These are phyloP conservation scores for Augochlorella aurata DNA, from an alignment of 2,888 invertebrate species.

Conservation along the genomic window DNA sequence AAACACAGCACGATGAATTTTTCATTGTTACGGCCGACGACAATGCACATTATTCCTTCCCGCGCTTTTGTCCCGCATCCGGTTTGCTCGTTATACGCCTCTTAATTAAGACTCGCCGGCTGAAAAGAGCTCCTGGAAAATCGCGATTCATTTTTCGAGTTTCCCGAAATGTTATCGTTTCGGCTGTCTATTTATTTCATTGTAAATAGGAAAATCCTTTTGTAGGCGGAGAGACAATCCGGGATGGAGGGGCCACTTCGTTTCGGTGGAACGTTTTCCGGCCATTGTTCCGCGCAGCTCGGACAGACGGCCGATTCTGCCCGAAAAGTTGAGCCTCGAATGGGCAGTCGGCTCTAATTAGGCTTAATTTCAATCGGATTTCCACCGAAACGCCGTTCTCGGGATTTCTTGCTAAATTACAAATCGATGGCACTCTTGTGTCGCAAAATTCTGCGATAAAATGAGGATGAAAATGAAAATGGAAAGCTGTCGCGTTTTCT, in stretches of 20 bases:
- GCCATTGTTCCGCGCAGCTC: background rate
- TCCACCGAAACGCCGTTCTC: background rate
- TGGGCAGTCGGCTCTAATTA: background rate
- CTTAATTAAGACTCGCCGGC: constrained; percentile 47
- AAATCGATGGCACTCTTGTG: no score
- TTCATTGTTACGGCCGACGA: constrained; percentile 46
- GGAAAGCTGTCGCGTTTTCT: no score
- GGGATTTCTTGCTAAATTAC: no score
- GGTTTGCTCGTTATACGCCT: constrained; percentile 46
- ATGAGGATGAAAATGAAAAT: no score
- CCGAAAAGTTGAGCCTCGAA: background rate
- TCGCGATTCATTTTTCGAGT: constrained; percentile 7
- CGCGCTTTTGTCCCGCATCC: constrained; percentile 47
- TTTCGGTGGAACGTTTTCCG: background rate
- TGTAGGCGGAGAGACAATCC: background rate
- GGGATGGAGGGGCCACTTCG: background rate
- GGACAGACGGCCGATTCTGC: background rate
- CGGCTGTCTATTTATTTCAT: background rate
- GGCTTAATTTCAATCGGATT: background rate
- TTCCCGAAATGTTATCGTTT: background rate
- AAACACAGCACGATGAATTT: constrained; percentile 51
- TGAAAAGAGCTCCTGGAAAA: constrained; percentile 7
- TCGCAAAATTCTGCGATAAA: no score
- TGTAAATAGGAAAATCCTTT: background rate
- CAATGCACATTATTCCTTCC: constrained; percentile 57